Evolutionary conservation across 2,113 vertebrate species (phyloP).

Genomic region (Nycticorax nycticorax): DNA sequence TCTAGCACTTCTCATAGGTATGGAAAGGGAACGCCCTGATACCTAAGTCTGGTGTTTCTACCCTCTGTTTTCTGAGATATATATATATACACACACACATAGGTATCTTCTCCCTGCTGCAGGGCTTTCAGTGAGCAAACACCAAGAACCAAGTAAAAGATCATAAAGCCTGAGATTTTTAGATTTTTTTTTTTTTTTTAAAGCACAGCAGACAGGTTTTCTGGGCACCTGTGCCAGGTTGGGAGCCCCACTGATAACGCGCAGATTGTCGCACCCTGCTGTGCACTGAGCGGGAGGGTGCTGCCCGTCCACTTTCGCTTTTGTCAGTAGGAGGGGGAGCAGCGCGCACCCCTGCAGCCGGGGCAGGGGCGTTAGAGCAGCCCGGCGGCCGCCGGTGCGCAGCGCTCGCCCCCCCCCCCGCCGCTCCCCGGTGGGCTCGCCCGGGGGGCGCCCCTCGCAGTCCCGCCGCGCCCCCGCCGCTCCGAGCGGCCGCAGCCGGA

Average conservation of each 20-base stretch:
- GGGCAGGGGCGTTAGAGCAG: not conserved
- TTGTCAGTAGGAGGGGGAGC: not conserved
- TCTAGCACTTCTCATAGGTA: not conserved
- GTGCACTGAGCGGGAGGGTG: rapidly evolving
- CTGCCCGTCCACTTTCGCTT: not conserved
- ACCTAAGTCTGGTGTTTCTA: rapidly evolving
- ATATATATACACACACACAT: rapidly evolving
- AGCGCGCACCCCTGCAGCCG: not conserved
- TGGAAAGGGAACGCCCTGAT: not conserved
- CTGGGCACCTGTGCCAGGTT: not conserved
- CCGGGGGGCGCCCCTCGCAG: not conserved
- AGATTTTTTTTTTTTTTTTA: not conserved
- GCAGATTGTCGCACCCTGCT: rapidly evolving
- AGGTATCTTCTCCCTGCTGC: not conserved
- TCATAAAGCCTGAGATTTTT: not conserved
- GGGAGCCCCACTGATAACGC: rapidly evolving
- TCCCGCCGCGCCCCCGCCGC: rapidly evolving
- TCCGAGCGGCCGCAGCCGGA: rapidly evolving
- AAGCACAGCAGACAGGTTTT: rapidly evolving
- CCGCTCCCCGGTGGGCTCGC: not conserved
- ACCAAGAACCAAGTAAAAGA: not conserved
- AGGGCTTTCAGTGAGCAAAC: not conserved
- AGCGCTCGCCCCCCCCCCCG: rapidly evolving
- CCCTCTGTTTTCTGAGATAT: not conserved
- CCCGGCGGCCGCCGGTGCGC: rapidly evolving